Percentiles rank a stretch among this genome's conserved stretches.
Evolutionary conservation across 2,888 invertebrate genomes (phyloP).

Genomic region (Autographa gamma): DNA sequence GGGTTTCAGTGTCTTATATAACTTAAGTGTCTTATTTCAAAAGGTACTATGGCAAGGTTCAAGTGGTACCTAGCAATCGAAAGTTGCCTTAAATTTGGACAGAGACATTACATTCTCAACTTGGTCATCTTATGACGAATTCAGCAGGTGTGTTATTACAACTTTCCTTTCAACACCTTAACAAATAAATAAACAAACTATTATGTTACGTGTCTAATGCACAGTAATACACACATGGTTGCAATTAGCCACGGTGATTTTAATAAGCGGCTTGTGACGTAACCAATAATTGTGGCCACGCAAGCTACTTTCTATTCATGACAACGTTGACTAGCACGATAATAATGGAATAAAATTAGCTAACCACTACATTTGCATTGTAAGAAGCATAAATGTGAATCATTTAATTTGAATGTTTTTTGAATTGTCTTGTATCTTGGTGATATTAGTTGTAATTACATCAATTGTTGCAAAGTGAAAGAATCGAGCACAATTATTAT

Average conservation of each 20-base stretch:
- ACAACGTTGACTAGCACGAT: slow-evolving; percentile 50
- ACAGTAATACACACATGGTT: slow-evolving; percentile 21
- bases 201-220: slow-evolving; percentile 32
- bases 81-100: background rate
- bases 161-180: slow-evolving; percentile 39
- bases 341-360: slow-evolving; percentile 56
- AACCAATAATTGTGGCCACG: slow-evolving; percentile 44
- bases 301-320: slow-evolving; percentile 64
- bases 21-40: no score
- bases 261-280: slow-evolving; percentile 41
- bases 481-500: background rate
- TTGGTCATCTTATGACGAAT: background rate
- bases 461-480: background rate
- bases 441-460: background rate
- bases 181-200: slow-evolving; percentile 32
- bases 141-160: background rate
- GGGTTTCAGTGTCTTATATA: no score
- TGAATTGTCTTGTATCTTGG: background rate
- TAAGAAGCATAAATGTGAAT: slow-evolving; percentile 35
- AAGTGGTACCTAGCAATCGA: no score
- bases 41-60: no score
- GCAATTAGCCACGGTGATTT: slow-evolving; percentile 51
- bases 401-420: slow-evolving; percentile 27
- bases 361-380: slow-evolving; percentile 55
- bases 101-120: background rate